Evolutionary conservation across 2,113 vertebrate genomes (phyloP).

Genomic region (Albula glossodonta): DNA sequence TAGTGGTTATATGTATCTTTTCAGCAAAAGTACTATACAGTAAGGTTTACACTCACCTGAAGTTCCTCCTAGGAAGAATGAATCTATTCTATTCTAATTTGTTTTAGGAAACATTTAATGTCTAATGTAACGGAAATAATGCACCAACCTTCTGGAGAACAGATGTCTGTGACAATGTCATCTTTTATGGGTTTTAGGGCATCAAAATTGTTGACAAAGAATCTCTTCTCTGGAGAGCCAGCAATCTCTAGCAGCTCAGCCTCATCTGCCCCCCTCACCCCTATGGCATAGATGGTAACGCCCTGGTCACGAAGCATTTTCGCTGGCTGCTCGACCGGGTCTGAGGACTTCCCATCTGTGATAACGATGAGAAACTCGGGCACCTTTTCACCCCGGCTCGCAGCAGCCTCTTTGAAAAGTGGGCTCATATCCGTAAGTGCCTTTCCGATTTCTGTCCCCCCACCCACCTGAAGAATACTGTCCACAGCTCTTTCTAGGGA

Average conservation of each 20-base stretch:
- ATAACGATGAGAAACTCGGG: slow-evolving; percentile 73
- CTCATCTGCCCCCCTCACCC: slow-evolving; percentile 63
- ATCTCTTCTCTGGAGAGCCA: slow-evolving; percentile 58
- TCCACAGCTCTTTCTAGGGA: slow-evolving; percentile 65
- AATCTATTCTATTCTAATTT: too few relatives aligned
- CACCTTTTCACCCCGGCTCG: slow-evolving; percentile 52
- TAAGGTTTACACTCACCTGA: too few relatives aligned
- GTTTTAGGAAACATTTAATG: too few relatives aligned
- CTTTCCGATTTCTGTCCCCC: slow-evolving; percentile 67
- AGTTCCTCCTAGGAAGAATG: too few relatives aligned
- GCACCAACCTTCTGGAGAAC: slow-evolving; percentile 72
- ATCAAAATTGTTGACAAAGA: slow-evolving; percentile 77
- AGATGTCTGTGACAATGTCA: slow-evolving; percentile 75
- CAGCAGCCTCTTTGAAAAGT: slow-evolving; percentile 58
- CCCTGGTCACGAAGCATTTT: slow-evolving; percentile 54
- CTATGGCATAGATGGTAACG: slow-evolving; percentile 75
- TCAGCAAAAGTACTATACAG: too few relatives aligned
- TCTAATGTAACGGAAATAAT: background rate
- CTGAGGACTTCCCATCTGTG: slow-evolving; percentile 76
- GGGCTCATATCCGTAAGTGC: slow-evolving; percentile 69
- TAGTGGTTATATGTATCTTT: too few relatives aligned
- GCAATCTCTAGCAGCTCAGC: slow-evolving; percentile 70
- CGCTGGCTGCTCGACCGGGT: slow-evolving; percentile 67
- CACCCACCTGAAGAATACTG: slow-evolving; percentile 59
- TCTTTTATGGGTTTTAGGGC: slow-evolving; percentile 71